Conservation (phyloP, 2,888 invertebrate genomes). For the Lycophotia porphyrea region DNA sequence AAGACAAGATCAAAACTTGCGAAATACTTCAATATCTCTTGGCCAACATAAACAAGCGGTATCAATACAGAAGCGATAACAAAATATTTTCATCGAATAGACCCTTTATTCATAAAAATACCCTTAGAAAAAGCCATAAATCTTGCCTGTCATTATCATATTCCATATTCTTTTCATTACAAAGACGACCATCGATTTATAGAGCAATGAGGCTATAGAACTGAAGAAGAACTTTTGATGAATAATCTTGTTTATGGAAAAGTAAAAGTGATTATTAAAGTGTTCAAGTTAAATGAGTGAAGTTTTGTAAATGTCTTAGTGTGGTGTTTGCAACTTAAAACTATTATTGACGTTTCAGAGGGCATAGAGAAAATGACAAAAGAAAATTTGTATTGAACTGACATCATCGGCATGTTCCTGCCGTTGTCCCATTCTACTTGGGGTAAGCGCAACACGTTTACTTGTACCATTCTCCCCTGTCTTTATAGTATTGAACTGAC, state of each 20-base stretch:
- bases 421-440: no score
- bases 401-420: no score
- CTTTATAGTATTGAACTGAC: no score
- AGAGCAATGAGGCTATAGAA: conserved; percentile 11
- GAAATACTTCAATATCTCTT: background rate
- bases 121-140: conserved; percentile 39
- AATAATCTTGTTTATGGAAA: conserved; percentile 18
- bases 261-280: conserved; percentile 4
- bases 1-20: background rate
- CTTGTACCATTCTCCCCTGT: no score
- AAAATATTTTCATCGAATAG: conserved; percentile 35
- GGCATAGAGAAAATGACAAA: background rate
- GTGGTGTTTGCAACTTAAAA: background rate
- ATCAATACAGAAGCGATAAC: conserved; percentile 16
- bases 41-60: background rate
- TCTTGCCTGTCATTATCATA: conserved; percentile 54
- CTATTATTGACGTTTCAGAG: background rate
- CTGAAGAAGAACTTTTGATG: background rate
- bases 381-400: background rate
- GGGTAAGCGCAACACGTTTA: no score
- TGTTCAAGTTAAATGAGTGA: background rate
- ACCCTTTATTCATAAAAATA: conserved; percentile 55
- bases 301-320: conserved; percentile 12
- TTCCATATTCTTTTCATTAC: conserved; percentile 51
- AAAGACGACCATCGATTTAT: conserved; percentile 34